Percentiles rank a stretch among this genome's conserved stretches.
phyloP scores from a whole-genome alignment of 2,113 vertebrate species.

The Desmodus rotundus region DNA sequence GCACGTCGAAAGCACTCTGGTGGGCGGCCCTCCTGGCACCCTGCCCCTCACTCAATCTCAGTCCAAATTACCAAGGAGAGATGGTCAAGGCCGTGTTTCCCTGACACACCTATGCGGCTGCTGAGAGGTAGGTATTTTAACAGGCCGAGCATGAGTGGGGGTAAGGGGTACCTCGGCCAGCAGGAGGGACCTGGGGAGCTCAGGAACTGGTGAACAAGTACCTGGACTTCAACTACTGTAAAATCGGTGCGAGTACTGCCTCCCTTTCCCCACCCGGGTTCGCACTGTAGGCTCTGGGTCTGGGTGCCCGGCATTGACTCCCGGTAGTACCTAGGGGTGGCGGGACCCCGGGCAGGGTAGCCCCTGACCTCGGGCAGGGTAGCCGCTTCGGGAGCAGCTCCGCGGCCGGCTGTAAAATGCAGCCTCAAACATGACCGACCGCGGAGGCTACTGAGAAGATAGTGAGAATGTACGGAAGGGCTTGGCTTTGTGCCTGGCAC shows the following conservation, averaged over 20 bases:
- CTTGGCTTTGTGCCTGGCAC: not conserved
- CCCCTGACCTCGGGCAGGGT: not conserved
- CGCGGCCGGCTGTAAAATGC: not conserved
- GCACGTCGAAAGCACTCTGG: not conserved
- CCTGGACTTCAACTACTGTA: not conserved
- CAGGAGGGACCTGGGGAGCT: not conserved
- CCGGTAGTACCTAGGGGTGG: not conserved
- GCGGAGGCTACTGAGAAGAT: not conserved
- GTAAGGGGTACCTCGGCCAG: not conserved
- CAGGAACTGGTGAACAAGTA: not conserved
- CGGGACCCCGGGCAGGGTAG: not conserved
- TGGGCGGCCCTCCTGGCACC: not conserved
- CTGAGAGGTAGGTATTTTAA: not conserved
- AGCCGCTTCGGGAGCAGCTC: not conserved
- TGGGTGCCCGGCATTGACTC: not conserved
- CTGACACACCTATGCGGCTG: not conserved
- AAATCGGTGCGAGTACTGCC: not conserved
- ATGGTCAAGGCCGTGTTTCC: not conserved
- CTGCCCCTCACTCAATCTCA: too few species aligned
- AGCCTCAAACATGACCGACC: accelerated
- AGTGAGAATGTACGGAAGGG: not conserved
- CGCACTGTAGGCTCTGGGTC: not conserved
- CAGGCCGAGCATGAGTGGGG: not conserved
- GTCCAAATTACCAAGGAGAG: not conserved
- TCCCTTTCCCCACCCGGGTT: accelerated